phyloP scores from a whole-genome alignment of 1,140 invertebrate genomes.

The Armadillidium nasatum region DNA sequence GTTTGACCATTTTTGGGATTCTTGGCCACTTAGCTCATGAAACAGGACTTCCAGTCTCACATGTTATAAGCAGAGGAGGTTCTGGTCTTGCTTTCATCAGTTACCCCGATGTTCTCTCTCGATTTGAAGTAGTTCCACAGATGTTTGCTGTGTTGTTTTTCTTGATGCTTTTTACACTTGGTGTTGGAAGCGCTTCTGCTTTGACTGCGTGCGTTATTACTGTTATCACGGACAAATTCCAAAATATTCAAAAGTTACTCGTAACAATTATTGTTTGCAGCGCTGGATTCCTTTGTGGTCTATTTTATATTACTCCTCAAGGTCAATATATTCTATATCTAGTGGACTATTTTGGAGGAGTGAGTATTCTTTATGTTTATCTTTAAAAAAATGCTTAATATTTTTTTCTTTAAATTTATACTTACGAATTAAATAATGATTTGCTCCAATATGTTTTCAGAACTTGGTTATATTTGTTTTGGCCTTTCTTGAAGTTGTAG shows the following conservation, averaged over 20 bases:
- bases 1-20: conserved; percentile 81
- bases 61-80: conserved; percentile 60
- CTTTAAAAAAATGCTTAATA: too few relatives aligned
- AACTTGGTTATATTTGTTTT: conserved; percentile 72
- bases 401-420: too few relatives aligned
- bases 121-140: conserved; percentile 65
- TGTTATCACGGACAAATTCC: conserved; percentile 66
- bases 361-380: too few relatives aligned
- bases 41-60: conserved; percentile 56
- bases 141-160: conserved; percentile 84
- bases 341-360: conserved; percentile 75
- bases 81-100: conserved; percentile 71
- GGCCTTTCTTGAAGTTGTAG: conserved; percentile 65
- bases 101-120: conserved; percentile 82
- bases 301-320: conserved; percentile 73
- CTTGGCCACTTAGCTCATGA: conserved; percentile 57
- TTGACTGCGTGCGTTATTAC: conserved; percentile 64
- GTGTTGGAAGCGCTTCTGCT: conserved; percentile 49
- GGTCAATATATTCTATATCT: conserved; percentile 79
- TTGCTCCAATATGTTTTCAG: neutral
- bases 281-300: conserved; percentile 62
- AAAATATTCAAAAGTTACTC: conserved; percentile 57
- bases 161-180: conserved; percentile 76
- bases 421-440: too few relatives aligned
- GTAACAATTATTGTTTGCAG: conserved; percentile 59